Evolutionary conservation across 2,113 vertebrate genomes (phyloP).

Genomic region (Chinchilla lanigera): DNA sequence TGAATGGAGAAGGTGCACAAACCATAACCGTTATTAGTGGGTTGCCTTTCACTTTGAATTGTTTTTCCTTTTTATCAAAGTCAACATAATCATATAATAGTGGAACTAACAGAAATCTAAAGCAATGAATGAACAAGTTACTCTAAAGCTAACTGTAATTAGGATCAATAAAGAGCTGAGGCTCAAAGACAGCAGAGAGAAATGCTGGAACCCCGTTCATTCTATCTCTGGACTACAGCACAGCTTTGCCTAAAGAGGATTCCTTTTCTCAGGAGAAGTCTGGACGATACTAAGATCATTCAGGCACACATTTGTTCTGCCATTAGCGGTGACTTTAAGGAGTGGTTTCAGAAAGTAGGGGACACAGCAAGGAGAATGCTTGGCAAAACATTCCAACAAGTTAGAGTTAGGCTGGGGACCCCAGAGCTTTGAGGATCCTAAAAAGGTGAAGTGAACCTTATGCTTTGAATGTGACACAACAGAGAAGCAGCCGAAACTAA

Average conservation of each 20-base stretch:
- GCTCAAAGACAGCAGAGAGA: neutral
- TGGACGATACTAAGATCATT: neutral
- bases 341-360: neutral
- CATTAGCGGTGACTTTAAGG: neutral
- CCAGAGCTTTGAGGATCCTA: too few species aligned
- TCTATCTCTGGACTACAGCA: neutral
- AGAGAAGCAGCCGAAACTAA: neutral
- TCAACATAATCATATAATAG: neutral
- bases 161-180: neutral
- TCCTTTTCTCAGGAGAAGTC: neutral
- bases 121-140: neutral
- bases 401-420: neutral
- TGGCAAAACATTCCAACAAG: neutral
- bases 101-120: slow-evolving; percentile 13
- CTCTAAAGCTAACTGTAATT: neutral
- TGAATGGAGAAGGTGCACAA: neutral
- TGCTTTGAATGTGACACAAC: neutral
- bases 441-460: neutral
- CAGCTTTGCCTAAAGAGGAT: neutral
- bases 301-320: neutral
- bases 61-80: neutral
- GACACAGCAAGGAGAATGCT: neutral
- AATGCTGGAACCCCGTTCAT: neutral
- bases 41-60: neutral
- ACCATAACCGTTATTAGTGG: neutral